phyloP scores from a whole-genome alignment of 1,140 invertebrate genomes.

The Phortica variegata region DNA sequence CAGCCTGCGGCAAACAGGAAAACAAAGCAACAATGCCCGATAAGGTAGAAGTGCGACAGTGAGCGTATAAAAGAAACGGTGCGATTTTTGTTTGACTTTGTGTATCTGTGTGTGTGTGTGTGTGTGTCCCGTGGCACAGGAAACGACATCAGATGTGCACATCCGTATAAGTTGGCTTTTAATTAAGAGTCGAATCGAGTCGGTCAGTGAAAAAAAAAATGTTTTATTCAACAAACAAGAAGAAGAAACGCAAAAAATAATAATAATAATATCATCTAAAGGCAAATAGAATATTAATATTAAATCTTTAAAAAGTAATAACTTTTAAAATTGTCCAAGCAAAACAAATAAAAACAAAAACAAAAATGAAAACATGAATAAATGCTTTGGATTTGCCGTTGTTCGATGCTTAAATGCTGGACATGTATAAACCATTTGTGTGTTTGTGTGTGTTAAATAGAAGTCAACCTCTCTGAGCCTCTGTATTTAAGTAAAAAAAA shows the following conservation, averaged over 20 bases:
- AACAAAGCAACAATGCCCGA: no score
- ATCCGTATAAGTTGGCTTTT: slow-evolving; percentile 39
- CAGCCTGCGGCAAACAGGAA: no score
- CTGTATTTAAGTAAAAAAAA: background rate
- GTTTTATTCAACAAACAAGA: no score
- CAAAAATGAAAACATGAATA: background rate
- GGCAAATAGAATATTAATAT: slow-evolving; percentile 26
- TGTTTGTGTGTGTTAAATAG: background rate
- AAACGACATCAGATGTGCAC: background rate
- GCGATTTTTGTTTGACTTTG: slow-evolving; percentile 20
- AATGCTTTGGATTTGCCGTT: background rate
- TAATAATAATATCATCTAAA: slow-evolving; percentile 4
- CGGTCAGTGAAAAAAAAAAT: no score
- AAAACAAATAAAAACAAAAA: slow-evolving; percentile 3
- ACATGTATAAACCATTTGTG: no score
- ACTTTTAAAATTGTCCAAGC: slow-evolving; percentile 15
- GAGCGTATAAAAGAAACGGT: no score
- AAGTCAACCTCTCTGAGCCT: background rate
- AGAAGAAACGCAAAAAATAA: slow-evolving; percentile 18
- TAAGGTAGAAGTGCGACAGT: no score
- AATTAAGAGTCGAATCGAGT: no score
- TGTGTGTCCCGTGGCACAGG: slow-evolving; percentile 4
- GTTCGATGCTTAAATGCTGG: no score
- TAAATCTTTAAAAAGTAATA: slow-evolving; percentile 24
- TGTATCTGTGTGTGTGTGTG: slow-evolving; percentile 34